Percentiles rank a stretch among this genome's conserved stretches.
These are phyloP conservation scores for Agapornis canus DNA, from an alignment of 2,797 vertebrate species.

Conservation along the genomic window DNA sequence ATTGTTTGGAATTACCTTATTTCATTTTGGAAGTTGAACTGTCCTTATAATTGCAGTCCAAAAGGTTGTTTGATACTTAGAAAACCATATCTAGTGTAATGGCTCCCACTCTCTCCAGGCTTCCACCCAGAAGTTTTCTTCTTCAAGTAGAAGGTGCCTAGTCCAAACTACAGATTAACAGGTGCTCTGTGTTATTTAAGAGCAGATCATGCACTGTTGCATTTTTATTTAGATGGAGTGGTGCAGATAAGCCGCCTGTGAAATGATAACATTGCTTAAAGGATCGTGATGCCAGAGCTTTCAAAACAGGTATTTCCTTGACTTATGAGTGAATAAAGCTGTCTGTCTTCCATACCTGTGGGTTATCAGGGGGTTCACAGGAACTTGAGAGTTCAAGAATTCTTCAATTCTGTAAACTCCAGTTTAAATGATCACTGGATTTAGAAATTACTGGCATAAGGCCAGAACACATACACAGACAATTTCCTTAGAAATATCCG, in stretches of 20 bases:
- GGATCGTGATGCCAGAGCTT: neutral
- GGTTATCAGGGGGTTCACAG: neutral
- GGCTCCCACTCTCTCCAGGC: fast-evolving
- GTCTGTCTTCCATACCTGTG: neutral
- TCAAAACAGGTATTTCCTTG: neutral
- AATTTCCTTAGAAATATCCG: neutral
- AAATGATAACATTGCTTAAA: neutral
- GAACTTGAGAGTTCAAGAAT: neutral
- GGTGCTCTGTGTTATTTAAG: neutral
- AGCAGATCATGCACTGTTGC: neutral
- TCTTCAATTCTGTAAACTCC: neutral
- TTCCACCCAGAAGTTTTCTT: neutral
- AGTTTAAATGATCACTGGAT: neutral
- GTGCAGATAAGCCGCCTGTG: neutral
- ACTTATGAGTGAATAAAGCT: neutral
- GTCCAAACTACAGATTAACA: neutral
- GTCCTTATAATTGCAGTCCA: neutral
- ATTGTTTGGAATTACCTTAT: fast-evolving
- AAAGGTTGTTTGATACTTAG: neutral
- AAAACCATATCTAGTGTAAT: neutral
- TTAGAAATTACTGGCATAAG: neutral
- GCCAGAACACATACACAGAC: neutral
- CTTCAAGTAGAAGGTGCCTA: neutral
- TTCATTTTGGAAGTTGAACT: neutral
- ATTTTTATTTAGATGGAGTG: neutral